phyloP scores from a whole-genome alignment of 2,797 vertebrate genomes.

The Potorous gilbertii region DNA sequence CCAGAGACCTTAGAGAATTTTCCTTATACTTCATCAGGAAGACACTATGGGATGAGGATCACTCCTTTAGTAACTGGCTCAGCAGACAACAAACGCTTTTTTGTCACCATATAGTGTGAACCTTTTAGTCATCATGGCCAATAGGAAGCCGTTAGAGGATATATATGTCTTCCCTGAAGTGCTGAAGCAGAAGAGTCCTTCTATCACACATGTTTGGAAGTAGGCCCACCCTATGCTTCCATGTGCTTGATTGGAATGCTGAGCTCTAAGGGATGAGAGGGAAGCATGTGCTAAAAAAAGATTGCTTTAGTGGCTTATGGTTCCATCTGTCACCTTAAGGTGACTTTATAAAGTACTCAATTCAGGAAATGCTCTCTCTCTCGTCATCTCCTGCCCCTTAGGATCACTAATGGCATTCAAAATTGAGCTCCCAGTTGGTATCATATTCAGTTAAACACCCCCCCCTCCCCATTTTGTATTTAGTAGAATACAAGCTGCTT shows the following conservation, averaged over 20 bases:
- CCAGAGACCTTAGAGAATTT: not conserved
- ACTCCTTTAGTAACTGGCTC: not conserved
- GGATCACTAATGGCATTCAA: not conserved
- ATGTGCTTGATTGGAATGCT: not conserved
- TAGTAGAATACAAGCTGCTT: not conserved
- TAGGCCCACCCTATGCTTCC: not conserved
- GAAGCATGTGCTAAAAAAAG: not conserved
- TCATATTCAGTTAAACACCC: not conserved
- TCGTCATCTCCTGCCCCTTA: not conserved
- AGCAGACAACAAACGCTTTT: not conserved
- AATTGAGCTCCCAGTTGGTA: not conserved
- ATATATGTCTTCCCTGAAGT: not conserved
- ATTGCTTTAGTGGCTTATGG: not conserved
- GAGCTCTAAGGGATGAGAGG: not conserved
- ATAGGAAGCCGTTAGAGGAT: not conserved
- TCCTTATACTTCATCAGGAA: not conserved
- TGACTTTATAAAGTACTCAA: not conserved
- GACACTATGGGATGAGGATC: not conserved
- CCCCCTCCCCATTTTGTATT: not conserved
- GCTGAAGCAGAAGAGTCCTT: not conserved
- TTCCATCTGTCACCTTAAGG: not conserved
- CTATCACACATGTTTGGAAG: not conserved
- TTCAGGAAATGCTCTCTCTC: not conserved
- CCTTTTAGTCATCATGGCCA: not conserved
- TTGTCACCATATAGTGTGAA: not conserved